Evolutionary conservation across 2,888 invertebrate genomes (phyloP), one percentile per base, ranked within the genome.

Genomic region (Nymphalis urticae): DNA sequence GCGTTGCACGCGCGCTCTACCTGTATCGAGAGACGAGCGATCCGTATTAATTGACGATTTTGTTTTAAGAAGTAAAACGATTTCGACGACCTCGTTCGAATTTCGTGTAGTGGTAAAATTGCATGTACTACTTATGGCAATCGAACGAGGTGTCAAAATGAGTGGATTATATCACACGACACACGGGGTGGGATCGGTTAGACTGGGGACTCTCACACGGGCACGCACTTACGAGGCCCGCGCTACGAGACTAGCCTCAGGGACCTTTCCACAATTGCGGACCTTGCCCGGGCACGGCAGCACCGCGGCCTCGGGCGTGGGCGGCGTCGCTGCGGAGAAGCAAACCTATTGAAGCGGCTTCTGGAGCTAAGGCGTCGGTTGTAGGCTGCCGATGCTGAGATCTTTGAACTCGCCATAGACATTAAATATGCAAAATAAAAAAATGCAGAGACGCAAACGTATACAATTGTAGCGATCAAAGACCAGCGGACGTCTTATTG

Each of bases 221-320:
- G 81, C 71, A 84, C 85, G 77, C 79, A 89, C 90, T 90, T 89
- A 90, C 88, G 58, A 68, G 76, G 75, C 75, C 75, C 74, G 75
- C 72, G 75, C 83, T 86, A 90, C 77, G 86, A 81, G 72, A 85
- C 83, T 62, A 82, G 80, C 76, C 79, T 76, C 76, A 81, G 83
- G 69, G 86, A 82, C 76, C 77, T 86, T 86, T 72, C 86, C 89
- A 73, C 85, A 76, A 71, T 77, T 80, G 76, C 88, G 87, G 76
- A 93, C 90, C 76, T 83, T 84, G 77, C 93, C 93, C 70, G 93
- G 90, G 72, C 89, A 85, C 59, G 93, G 92, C 77, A 92, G 90
- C 73, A 82, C 82, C 74, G 80, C 85, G 66, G 88, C 87, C 54
- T 83, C 84, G 48, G 83, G 84, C 69, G 81, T 80, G 71, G 84